Evolutionary conservation across 2,888 invertebrate species (phyloP).

Genomic region (Notodonta dromedarius): DNA sequence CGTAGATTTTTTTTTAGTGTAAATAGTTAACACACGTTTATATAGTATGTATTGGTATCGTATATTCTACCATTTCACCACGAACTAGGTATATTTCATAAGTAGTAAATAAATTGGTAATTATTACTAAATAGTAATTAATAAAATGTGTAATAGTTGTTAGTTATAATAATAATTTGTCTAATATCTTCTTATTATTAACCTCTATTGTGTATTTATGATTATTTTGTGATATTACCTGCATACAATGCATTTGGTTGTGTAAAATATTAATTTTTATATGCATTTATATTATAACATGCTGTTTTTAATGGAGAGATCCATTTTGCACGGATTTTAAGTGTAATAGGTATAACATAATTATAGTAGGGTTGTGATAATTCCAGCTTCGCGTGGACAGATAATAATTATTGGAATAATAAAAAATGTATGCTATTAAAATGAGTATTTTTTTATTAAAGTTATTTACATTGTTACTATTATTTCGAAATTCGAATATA

Average conservation of each 20-base stretch:
- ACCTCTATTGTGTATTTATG: too few relatives aligned
- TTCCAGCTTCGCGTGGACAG: constrained; percentile 23
- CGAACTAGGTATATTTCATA: too few relatives aligned
- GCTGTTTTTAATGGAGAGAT: too few relatives aligned
- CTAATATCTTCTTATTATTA: too few relatives aligned
- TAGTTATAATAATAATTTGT: too few relatives aligned
- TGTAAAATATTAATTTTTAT: constrained; percentile 23
- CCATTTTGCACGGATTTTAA: constrained; percentile 4
- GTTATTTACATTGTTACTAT: constrained; percentile 34
- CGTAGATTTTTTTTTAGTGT: too few relatives aligned
- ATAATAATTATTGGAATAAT: not conserved
- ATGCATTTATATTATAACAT: constrained; percentile 27
- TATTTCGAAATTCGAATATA: constrained; percentile 7
- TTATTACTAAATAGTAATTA: too few relatives aligned
- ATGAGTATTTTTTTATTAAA: constrained; percentile 14
- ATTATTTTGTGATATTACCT: constrained; percentile 29
- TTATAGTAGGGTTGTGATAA: constrained; percentile 29
- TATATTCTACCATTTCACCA: too few relatives aligned
- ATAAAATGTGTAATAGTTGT: too few relatives aligned
- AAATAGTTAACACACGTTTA: too few relatives aligned
- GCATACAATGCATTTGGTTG: constrained; percentile 26
- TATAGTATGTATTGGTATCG: too few relatives aligned
- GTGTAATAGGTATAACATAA: constrained; percentile 10
- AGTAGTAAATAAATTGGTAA: too few relatives aligned
- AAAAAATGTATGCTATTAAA: constrained; percentile 1